Percentiles rank a stretch among this genome's conserved stretches.
phyloP scores from a whole-genome alignment of 2,797 vertebrate species.

The Chrysocyon brachyurus region DNA sequence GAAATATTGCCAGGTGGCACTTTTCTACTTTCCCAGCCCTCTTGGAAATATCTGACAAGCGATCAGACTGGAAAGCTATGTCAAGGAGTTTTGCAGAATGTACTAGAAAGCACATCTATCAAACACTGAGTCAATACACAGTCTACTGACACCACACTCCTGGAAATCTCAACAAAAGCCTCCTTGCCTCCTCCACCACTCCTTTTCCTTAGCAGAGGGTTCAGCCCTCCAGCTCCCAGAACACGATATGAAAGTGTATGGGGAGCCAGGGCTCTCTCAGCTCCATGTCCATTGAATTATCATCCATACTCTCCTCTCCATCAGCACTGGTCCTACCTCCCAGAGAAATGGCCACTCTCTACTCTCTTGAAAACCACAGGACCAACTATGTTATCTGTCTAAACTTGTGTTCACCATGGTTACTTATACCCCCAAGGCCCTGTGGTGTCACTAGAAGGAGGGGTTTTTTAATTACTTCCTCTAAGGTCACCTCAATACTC shows the following conservation, averaged over 20 bases:
- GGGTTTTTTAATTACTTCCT: not conserved
- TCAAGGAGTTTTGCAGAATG: not conserved
- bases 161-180: not conserved
- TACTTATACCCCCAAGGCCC: not conserved
- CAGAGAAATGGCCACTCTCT: not conserved
- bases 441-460: not conserved
- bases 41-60: slow-evolving; percentile 15
- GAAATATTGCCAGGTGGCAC: not conserved
- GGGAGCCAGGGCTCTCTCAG: not conserved
- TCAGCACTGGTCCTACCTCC: not conserved
- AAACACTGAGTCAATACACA: not conserved
- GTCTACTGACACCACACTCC: not conserved
- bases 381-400: not conserved
- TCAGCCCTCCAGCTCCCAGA: not conserved
- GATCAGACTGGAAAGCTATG: not conserved
- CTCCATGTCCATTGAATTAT: not conserved
- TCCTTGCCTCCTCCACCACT: not conserved
- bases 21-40: not conserved
- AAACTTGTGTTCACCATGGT: not conserved
- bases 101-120: not conserved
- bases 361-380: not conserved
- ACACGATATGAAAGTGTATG: too few relatives aligned
- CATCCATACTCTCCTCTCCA: not conserved
- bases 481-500: not conserved
- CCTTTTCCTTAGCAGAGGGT: not conserved